Percentiles rank a stretch among this genome's conserved stretches.
Evolutionary conservation across 2,888 invertebrate species (phyloP).

Genomic region (Dioctria rufipes): DNA sequence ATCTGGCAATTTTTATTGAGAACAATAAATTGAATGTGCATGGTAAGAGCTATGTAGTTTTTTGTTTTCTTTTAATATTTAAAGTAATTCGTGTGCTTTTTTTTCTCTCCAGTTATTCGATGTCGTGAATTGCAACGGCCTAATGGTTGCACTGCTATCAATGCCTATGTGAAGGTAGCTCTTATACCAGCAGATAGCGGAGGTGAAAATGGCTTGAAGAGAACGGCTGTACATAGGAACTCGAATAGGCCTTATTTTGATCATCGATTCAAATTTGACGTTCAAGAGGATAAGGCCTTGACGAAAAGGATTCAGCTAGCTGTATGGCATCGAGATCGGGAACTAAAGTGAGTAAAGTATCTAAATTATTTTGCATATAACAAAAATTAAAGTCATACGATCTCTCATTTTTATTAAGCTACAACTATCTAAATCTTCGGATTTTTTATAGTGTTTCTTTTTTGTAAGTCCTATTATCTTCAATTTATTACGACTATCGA

Average conservation of each 20-base stretch:
- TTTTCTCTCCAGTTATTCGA: conserved; percentile 79
- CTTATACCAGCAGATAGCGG: conserved; percentile 59
- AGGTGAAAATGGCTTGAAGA: conserved; percentile 75
- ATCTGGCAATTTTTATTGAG: conserved; percentile 76
- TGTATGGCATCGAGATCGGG: conserved; percentile 89
- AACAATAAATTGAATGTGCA: conserved; percentile 78
- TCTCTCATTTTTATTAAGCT: no score
- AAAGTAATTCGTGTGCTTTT: background rate
- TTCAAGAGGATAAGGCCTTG: conserved; percentile 68
- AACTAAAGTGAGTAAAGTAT: conserved; percentile 78
- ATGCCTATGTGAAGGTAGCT: conserved; percentile 86
- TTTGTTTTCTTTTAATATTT: background rate
- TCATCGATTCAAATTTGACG: conserved; percentile 81
- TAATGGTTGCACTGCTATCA: conserved; percentile 78
- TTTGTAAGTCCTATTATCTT: no score
- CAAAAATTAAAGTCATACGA: no score
- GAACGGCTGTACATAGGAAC: conserved; percentile 86
- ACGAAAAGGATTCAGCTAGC: conserved; percentile 80
- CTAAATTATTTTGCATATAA: background rate
- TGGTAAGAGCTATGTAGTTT: conserved; percentile 74
- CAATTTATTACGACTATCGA: no score
- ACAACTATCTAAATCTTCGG: no score
- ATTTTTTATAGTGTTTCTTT: no score
- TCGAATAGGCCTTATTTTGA: conserved; percentile 86
- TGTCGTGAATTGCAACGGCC: conserved; percentile 82